Conservation (phyloP, 2,113 vertebrate species). For the Oceanodroma tethys region DNA sequence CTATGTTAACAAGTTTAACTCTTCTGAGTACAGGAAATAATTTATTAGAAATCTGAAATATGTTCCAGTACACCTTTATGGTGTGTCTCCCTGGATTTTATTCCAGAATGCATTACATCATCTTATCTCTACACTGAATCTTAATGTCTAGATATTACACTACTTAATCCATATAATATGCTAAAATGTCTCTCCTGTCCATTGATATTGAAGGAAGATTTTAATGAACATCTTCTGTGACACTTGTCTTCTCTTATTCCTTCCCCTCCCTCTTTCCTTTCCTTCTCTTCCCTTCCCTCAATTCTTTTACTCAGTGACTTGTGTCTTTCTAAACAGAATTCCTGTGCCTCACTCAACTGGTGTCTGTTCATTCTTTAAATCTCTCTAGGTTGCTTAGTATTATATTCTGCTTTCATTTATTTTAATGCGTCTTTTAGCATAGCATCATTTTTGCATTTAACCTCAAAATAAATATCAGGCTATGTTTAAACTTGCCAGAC, state of each 20-base stretch:
- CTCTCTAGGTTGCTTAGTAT: not conserved
- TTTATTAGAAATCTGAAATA: not conserved
- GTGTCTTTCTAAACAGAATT: not conserved
- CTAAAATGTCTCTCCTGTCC: not conserved
- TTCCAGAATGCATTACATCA: not conserved
- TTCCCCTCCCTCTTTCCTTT: not conserved
- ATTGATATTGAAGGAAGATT: not conserved
- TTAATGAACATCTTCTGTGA: not conserved
- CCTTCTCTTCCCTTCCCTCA: not conserved
- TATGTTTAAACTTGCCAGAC: not conserved
- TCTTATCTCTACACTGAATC: not conserved
- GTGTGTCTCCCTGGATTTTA: not conserved
- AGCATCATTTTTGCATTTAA: not conserved
- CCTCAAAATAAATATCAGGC: not conserved
- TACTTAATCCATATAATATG: not conserved
- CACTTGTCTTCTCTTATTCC: not conserved
- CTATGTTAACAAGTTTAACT: not conserved
- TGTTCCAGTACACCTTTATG: not conserved
- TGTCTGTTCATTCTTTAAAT: not conserved
- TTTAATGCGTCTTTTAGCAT: not conserved
- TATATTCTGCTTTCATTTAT: not conserved
- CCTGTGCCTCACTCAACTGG: not conserved
- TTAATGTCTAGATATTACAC: not conserved
- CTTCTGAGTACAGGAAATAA: not conserved
- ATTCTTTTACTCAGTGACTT: not conserved